phyloP scores from a whole-genome alignment of 2,888 invertebrate genomes.

The Crocallis elinguaria region DNA sequence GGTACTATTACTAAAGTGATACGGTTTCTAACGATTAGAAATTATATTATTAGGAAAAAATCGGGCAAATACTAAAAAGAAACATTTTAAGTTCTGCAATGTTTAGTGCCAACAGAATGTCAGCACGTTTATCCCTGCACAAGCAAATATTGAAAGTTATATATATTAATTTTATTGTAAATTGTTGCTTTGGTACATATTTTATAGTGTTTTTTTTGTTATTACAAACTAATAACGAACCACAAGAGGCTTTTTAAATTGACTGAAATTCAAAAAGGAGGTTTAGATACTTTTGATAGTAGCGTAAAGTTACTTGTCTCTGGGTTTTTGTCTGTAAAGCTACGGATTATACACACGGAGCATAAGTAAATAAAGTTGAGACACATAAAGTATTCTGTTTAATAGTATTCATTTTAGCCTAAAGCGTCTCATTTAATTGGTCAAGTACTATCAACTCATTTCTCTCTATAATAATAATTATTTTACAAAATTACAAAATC shows the following conservation, averaged over 20 bases:
- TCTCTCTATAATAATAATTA: not conserved
- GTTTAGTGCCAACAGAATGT: constrained; percentile 59
- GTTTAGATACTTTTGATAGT: not conserved
- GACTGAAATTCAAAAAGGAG: constrained; percentile 50
- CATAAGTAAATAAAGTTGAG: not conserved
- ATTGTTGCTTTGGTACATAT: constrained; percentile 78
- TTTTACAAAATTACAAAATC: not conserved
- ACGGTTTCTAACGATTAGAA: constrained; percentile 55
- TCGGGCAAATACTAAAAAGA: constrained; percentile 12
- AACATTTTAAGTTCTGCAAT: constrained; percentile 10
- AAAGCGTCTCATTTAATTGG: not conserved
- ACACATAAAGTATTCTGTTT: not conserved
- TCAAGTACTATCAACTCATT: not conserved
- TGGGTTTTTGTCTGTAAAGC: constrained; percentile 5
- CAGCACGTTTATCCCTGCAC: constrained; percentile 69
- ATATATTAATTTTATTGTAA: constrained; percentile 77
- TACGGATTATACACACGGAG: not conserved
- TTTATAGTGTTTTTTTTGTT: constrained; percentile 63
- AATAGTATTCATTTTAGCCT: not conserved
- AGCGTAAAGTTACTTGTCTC: constrained; percentile 1
- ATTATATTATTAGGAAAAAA: constrained; percentile 42
- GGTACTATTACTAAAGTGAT: constrained; percentile 64
- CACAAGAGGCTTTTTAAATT: constrained; percentile 54
- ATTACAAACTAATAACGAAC: constrained; percentile 42
- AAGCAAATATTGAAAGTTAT: constrained; percentile 68